Percentiles rank a stretch among this genome's conserved stretches.
Evolutionary conservation across 1,140 invertebrate genomes (phyloP).

Genomic region (Drosophila repletoides): DNA sequence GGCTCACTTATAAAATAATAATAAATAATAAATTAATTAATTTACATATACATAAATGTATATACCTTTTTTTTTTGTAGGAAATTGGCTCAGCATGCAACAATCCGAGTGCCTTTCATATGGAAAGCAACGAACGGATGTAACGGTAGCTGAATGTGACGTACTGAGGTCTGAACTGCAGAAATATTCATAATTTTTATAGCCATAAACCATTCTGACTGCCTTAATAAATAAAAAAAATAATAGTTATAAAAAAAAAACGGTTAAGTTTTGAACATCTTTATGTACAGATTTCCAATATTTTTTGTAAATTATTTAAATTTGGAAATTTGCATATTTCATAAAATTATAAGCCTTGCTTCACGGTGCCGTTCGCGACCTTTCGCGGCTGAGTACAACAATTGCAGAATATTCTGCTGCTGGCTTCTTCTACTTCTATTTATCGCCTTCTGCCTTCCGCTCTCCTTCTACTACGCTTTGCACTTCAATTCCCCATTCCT

Average conservation of each 20-base stretch:
- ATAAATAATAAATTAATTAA: too few species aligned
- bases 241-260: too few species aligned
- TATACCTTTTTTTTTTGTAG: constrained; percentile 15
- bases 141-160: constrained; percentile 23
- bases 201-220: not conserved
- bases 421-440: not conserved
- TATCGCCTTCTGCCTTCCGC: constrained; percentile 25
- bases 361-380: constrained; percentile 10
- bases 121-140: constrained; percentile 27
- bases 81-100: too few species aligned
- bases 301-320: too few species aligned
- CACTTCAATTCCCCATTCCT: constrained; percentile 41
- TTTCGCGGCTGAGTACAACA: constrained; percentile 5
- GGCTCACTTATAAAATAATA: too few species aligned
- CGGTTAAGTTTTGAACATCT: too few species aligned
- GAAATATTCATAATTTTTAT: too few species aligned
- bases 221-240: too few species aligned
- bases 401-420: constrained; percentile 18
- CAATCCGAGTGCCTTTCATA: constrained; percentile 18
- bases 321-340: too few species aligned
- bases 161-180: constrained; percentile 12
- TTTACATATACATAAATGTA: too few species aligned
- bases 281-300: too few species aligned
- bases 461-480: constrained; percentile 32
- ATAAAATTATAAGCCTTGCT: too few species aligned